phyloP scores from a whole-genome alignment of 1,140 invertebrate species.

The Drosophila suzukii region DNA sequence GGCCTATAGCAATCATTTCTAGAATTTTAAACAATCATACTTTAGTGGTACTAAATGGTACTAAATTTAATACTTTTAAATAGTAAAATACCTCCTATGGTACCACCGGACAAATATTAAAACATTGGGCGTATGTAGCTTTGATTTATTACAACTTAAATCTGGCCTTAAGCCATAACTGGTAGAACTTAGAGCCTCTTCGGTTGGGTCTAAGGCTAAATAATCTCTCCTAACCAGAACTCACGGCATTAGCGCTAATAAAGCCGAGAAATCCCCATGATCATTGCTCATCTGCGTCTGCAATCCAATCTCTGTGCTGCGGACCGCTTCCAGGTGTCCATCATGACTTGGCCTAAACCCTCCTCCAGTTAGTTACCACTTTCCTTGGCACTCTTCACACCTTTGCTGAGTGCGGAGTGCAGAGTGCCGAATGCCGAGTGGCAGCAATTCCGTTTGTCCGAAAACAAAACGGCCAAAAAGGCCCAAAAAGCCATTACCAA shows the following conservation, averaged over 20 bases:
- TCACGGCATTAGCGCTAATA: slow-evolving; percentile 30
- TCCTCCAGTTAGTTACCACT: slow-evolving; percentile 11
- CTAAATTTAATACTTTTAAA: no score
- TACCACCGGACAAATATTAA: no score
- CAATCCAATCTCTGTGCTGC: slow-evolving; percentile 14
- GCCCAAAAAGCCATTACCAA: slow-evolving; percentile 55
- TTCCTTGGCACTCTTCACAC: slow-evolving; percentile 31
- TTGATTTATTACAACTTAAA: neutral
- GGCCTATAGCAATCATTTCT: neutral
- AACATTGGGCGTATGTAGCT: neutral
- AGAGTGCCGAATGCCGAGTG: slow-evolving; percentile 10
- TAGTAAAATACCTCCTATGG: no score
- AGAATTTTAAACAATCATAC: neutral
- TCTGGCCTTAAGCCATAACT: no score
- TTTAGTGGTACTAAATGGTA: no score
- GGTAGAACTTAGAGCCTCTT: no score
- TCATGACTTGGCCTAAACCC: slow-evolving; percentile 14
- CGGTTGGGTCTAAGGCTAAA: neutral
- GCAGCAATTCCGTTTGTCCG: slow-evolving; percentile 44
- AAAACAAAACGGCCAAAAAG: slow-evolving; percentile 45
- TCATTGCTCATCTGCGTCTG: slow-evolving; percentile 36
- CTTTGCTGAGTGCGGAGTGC: slow-evolving; percentile 5
- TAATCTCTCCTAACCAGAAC: neutral
- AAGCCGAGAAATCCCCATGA: slow-evolving; percentile 36
- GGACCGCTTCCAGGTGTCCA: slow-evolving; percentile 30